Evolutionary conservation across 2,797 vertebrate species (phyloP).

Genomic region (Propithecus perrieri): DNA sequence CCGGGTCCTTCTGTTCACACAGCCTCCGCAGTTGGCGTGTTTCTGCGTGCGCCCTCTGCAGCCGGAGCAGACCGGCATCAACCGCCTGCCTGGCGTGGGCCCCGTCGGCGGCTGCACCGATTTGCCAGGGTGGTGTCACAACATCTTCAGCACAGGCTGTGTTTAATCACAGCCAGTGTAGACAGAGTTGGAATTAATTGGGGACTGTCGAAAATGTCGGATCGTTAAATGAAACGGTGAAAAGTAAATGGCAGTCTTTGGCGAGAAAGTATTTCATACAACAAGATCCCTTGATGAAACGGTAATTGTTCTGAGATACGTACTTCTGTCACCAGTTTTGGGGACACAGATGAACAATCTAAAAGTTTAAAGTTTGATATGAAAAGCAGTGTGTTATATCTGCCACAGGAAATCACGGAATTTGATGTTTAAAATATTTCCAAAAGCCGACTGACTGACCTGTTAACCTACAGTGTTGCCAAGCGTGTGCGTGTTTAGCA

Average conservation of each 20-base stretch:
- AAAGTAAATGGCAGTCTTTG: slow-evolving; percentile 77
- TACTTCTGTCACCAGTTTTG: slow-evolving; percentile 64
- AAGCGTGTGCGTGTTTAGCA: not conserved
- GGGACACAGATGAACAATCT: slow-evolving; percentile 63
- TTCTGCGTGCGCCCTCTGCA: not conserved
- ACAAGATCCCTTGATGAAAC: slow-evolving; percentile 59
- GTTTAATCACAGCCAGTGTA: slow-evolving; percentile 74
- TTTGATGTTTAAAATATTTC: slow-evolving; percentile 51
- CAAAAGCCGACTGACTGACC: slow-evolving; percentile 68
- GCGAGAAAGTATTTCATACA: slow-evolving; percentile 67
- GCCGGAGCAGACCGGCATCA: not conserved
- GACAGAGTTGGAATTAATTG: slow-evolving; percentile 75
- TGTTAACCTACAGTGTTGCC: not conserved
- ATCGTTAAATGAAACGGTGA: slow-evolving; percentile 77
- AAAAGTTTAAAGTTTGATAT: slow-evolving; percentile 65
- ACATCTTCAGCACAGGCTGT: slow-evolving; percentile 59
- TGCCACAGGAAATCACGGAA: slow-evolving; percentile 23
- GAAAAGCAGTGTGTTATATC: slow-evolving; percentile 53
- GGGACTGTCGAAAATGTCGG: slow-evolving; percentile 78
- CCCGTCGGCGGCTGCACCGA: slow-evolving; percentile 22
- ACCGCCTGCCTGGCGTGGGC: not conserved
- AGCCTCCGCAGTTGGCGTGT: not conserved
- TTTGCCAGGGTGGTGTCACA: slow-evolving; percentile 38
- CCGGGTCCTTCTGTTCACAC: not conserved
- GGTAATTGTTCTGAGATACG: slow-evolving; percentile 18